Evolutionary conservation across 2,888 invertebrate genomes (phyloP), one percentile per base, ranked within the genome.

Genomic region (Disparrhopalites patrizii): DNA sequence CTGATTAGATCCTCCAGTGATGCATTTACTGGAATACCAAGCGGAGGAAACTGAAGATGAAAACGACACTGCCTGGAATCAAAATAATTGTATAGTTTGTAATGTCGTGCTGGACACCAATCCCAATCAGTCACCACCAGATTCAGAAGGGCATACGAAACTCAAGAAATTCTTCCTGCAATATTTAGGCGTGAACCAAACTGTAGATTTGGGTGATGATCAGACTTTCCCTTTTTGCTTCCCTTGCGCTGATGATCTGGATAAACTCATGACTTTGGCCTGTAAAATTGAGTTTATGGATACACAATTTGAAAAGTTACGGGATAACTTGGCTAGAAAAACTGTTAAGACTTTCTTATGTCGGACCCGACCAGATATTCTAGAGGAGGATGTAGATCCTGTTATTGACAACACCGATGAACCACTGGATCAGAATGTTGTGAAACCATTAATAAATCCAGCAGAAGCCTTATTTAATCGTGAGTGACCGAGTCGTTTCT

Each of bases 221-320:
- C 67, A 65, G 15, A 51, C 69, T 3, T 71, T 70, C 28, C 72
- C 72, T 1, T 73, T 73, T 62, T 73, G 73, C 33, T 36, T 31
- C 20, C 20, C 54, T 0, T 73, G 73, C 58, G 50, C 68, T 3
- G 65, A 65, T 23, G 73, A 73, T 47, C 38, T 73, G 33, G 69
- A 67, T 13, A 66, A 66, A 51, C 38, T 73, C 25, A 66, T 72
- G 67, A 61, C 51, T 23, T 62, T 73, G 15, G 71, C 68, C 10
- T 66, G 67, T 31, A 73, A 69, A 61, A 73, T 73, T 18, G 73
- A 73, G 40, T 69, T 66, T 51, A 70, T 73, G 71, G 70, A 73
- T 56, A 68, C 68, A 30, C 72, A 73, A 43, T 73, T 73, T 58
- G 71, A 73, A 60, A 72, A 68, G 54, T 50, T 72, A 25, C 63